These are phyloP conservation scores for Peromyscus attwateri DNA, from an alignment of 2,797 vertebrate genomes.

Conservation along the genomic window DNA sequence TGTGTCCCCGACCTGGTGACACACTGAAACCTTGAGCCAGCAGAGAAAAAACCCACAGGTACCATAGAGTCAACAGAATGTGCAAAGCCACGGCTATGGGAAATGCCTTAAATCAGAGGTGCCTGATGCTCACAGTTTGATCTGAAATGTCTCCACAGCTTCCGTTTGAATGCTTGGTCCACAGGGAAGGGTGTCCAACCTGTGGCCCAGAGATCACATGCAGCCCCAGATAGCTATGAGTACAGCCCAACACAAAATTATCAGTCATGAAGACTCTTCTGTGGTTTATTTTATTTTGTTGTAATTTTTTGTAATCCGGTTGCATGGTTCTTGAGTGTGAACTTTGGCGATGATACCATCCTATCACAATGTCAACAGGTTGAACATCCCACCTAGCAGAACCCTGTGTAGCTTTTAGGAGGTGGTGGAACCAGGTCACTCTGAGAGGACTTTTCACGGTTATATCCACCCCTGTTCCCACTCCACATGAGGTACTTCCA, in stretches of 20 bases:
- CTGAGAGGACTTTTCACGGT: background rate
- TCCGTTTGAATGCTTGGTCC: background rate
- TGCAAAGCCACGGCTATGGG: background rate
- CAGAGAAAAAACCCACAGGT: background rate
- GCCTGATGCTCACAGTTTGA: background rate
- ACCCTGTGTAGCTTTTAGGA: background rate
- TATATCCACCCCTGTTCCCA: background rate
- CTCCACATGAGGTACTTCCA: background rate
- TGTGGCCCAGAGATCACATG: background rate
- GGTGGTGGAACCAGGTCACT: background rate
- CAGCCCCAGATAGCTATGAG: background rate
- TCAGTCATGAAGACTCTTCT: background rate
- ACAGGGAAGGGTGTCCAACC: too few relatives aligned
- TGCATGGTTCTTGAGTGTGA: background rate
- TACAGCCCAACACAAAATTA: background rate
- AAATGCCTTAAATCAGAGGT: background rate
- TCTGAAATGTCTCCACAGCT: background rate
- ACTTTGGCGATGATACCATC: background rate
- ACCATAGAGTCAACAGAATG: background rate
- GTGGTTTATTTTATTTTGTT: background rate
- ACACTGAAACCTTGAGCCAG: background rate
- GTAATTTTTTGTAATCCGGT: background rate
- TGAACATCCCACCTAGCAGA: background rate
- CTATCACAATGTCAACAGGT: background rate
- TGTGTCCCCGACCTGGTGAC: background rate